These are phyloP conservation scores for Clarias batrachus DNA, from an alignment of 2,113 vertebrate species.

Conservation along the genomic window DNA sequence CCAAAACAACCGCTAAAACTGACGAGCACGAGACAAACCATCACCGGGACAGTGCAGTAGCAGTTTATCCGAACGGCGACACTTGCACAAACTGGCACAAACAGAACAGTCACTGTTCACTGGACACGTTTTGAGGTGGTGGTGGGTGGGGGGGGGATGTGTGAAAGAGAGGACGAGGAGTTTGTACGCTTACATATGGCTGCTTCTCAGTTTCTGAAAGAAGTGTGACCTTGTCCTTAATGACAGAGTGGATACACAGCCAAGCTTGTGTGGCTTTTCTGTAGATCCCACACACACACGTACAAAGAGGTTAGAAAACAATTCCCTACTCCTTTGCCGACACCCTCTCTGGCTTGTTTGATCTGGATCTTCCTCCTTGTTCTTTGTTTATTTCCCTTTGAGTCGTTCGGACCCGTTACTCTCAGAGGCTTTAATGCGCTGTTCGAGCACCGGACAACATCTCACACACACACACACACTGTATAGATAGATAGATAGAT, in stretches of 20 bases:
- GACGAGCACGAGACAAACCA: neutral
- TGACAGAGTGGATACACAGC: slow-evolving; percentile 29
- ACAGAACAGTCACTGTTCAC: slow-evolving; percentile 3
- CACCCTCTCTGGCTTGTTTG: slow-evolving; percentile 35
- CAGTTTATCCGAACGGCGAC: neutral
- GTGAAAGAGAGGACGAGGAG: neutral
- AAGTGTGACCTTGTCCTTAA: slow-evolving; percentile 43
- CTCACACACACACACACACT: slow-evolving; percentile 27
- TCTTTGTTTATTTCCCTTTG: slow-evolving; percentile 50
- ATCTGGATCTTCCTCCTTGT: slow-evolving; percentile 24
- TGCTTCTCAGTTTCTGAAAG: slow-evolving; percentile 21
- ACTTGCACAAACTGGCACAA: neutral
- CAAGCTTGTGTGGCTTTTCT: slow-evolving; percentile 29
- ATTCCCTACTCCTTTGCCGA: slow-evolving; percentile 11
- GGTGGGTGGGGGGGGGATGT: neutral
- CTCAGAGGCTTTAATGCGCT: slow-evolving; percentile 28
- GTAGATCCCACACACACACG: slow-evolving; percentile 10
- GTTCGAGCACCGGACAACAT: slow-evolving; percentile 5
- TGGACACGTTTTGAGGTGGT: too few species aligned
- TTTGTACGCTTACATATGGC: slow-evolving; percentile 1
- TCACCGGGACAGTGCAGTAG: neutral
- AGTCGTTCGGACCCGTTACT: slow-evolving; percentile 8
- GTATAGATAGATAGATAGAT: neutral
- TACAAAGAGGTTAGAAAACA: slow-evolving; percentile 18
- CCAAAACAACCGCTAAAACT: neutral